These are phyloP conservation scores for Frankliniella intonsa DNA, from an alignment of 2,888 invertebrate species.

Conservation along the genomic window DNA sequence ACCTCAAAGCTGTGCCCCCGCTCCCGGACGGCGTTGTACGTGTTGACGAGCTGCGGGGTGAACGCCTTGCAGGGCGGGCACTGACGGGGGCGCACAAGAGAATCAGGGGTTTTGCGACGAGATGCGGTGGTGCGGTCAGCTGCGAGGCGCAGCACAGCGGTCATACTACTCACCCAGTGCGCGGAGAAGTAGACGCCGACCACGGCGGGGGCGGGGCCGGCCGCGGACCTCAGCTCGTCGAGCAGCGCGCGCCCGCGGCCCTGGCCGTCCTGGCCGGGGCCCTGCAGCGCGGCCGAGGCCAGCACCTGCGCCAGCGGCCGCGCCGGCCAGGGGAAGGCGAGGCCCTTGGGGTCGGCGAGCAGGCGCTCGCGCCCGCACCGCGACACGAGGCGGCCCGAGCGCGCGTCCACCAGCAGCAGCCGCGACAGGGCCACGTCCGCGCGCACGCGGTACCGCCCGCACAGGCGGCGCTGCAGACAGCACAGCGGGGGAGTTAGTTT, in stretches of 20 bases:
- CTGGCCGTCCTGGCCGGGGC: not conserved
- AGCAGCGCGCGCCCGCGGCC: not conserved
- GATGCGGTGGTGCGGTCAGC: too few relatives aligned
- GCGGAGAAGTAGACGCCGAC: constrained; percentile 83
- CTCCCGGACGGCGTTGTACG: constrained; percentile 65
- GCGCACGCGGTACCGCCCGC: constrained; percentile 8
- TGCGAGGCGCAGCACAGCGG: too few relatives aligned
- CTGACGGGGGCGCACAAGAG: too few relatives aligned
- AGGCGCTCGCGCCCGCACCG: constrained; percentile 59
- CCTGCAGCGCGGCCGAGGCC: constrained; percentile 44
- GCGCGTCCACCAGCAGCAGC: constrained; percentile 62
- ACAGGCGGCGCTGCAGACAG: not conserved
- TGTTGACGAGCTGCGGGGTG: constrained; percentile 70
- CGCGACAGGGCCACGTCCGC: constrained; percentile 4
- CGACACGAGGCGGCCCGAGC: constrained; percentile 63
- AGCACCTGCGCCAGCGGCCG: constrained; percentile 58
- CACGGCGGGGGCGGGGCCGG: constrained; percentile 52
- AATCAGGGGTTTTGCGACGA: too few relatives aligned
- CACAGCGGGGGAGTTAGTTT: not conserved
- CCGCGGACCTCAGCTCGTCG: constrained; percentile 50
- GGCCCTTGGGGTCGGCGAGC: constrained; percentile 63
- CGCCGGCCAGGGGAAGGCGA: constrained; percentile 73
- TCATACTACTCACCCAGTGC: constrained; percentile 66
- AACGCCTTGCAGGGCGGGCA: constrained; percentile 84
- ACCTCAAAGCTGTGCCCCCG: constrained; percentile 70